Base-by-base conservation (phyloP, 2,113 vertebrate species). In the Lonchura striata region DNA sequence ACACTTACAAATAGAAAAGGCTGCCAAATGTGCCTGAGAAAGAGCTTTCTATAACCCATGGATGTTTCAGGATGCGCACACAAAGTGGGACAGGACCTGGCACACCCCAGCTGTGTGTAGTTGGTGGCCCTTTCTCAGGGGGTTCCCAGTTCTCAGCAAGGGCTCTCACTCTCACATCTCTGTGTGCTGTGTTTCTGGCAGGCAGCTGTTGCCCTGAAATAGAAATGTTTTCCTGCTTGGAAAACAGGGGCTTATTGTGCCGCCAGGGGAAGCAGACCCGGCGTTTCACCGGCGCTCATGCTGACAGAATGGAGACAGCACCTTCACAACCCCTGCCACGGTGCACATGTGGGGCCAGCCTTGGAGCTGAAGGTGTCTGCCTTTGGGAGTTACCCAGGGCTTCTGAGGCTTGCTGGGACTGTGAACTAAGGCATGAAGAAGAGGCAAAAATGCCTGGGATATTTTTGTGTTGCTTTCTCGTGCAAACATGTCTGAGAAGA, bases 281-380 rank as follows among this genome's bases (percentile, higher is more conserved):
- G 20, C 2, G 3, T 69, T 82, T 28, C 64, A 37, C 12, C 1
- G 0, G 2, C 41, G 44, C 22, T 72, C 0, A 0, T 54, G 79
- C 54, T 69, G 64, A 27, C 33, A 64, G 54, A 46, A 27, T 12
- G 24, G 24, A 60, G 22, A 35, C 44, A 78, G 44, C 21, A 33
- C 27, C 31, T 88, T 49, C 10, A 1, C 33, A 84, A 10, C 0
- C 1, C 33, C 44, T 69, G 54, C 24, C 54, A 35, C 0, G 0
- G 19, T 13, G 46, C 5, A 4, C 52, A 15, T 33, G 35, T 2
- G 7, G 50, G 37, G 15, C 59, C 59, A 64, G 49, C 49, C 41
- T 27, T 25, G 54, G 65, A 78, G 15, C 41, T 81, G 78, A 70
- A 88, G 21, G 7, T 4, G 2, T 60, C 23, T 83, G 47, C 35